Evolutionary conservation across 2,888 invertebrate species (phyloP), one percentile per base, ranked within the genome.

Genomic region (Tetranychus truncatus): DNA sequence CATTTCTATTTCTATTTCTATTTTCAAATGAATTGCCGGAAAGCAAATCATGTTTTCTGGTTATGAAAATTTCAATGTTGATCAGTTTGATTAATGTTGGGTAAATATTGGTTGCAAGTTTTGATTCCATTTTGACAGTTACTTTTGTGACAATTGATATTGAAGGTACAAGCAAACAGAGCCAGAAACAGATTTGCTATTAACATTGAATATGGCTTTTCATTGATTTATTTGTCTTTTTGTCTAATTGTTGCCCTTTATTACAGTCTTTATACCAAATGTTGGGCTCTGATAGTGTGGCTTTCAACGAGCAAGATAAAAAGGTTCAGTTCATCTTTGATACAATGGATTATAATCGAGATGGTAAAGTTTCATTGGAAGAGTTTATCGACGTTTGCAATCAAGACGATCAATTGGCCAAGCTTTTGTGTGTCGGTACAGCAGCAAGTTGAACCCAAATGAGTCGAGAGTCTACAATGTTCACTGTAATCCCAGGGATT

Each of bases 311-410:
- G 24, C 96, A 97, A 45, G 95, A 96, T 83, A 95, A 96, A 82
- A 87, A 97, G 80, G 97, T 97, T 80, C 94, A 95, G 86, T 96
- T 95, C 84, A 99, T 99, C 81, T 99, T 99, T 85, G 94, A 94
- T 77, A 95, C 95, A 85, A 97, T 99, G 97, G 97, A 99, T 84
- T 92, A 94, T 83, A 97, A 99, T 87, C 93, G 94, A 85, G 97
- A 99, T 84, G 96, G 96, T 77, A 95, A 95, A 84, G 88, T 96
- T 82, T 95, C 95, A 79, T 93, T 95, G 85, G 95, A 96, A 79
- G 97, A 99, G 86, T 96, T 96, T 85, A 88, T 96, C 78, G 94
- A 95, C 84, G 96, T 95, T 77, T 96, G 96, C 84, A 89, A 95
- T 82, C 93, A 95, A 84, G 95, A 95, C 82, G 94, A 94, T 84